Percentiles rank a stretch among this genome's conserved stretches.
These are phyloP conservation scores for Abrostola tripartita DNA, from an alignment of 2,888 invertebrate species.

Conservation along the genomic window DNA sequence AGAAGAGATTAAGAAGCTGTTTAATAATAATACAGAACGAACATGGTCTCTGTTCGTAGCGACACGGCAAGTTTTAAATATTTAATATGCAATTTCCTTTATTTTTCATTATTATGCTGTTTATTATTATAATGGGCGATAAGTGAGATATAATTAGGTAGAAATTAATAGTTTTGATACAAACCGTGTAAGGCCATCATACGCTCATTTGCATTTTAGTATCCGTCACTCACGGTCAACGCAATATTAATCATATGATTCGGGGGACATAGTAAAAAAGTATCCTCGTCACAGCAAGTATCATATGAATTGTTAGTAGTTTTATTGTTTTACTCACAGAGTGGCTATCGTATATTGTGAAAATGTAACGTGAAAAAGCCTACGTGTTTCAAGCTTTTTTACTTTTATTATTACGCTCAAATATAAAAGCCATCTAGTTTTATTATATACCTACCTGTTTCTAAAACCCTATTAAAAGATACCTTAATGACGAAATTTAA, in stretches of 20 bases:
- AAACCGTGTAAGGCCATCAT: slow-evolving; percentile 57
- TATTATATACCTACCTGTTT: neutral
- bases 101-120: slow-evolving; percentile 75
- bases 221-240: slow-evolving; percentile 44
- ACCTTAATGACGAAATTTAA: too few species aligned
- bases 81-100: slow-evolving; percentile 86
- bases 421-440: neutral
- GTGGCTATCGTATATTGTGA: slow-evolving; percentile 30
- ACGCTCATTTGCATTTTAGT: slow-evolving; percentile 61
- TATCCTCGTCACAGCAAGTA: too few species aligned
- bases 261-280: too few species aligned
- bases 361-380: slow-evolving; percentile 25
- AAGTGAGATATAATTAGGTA: slow-evolving; percentile 76
- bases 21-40: slow-evolving; percentile 85
- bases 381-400: slow-evolving; percentile 3
- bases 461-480: too few species aligned
- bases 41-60: slow-evolving; percentile 83
- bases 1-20: slow-evolving; percentile 84
- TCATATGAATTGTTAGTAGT: slow-evolving; percentile 34
- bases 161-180: slow-evolving; percentile 71
- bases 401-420: neutral
- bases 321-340: slow-evolving; percentile 27
- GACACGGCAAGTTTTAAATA: slow-evolving; percentile 84
- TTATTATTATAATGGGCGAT: slow-evolving; percentile 76
- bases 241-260: slow-evolving; percentile 47